Conservation (phyloP, 2,113 vertebrate genomes). For the Hiodon tergisus region DNA sequence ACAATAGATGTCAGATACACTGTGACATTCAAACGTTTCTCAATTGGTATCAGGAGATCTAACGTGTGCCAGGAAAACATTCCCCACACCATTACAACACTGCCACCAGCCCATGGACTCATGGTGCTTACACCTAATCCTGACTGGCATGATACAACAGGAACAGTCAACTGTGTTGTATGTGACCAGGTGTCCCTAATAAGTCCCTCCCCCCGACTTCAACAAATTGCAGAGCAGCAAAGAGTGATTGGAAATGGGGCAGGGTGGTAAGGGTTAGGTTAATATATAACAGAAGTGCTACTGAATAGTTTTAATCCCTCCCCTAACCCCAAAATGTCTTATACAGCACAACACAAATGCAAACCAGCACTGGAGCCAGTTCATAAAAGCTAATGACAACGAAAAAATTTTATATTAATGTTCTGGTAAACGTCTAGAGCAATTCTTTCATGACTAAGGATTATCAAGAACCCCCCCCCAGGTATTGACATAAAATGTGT, state of each 20-base stretch:
- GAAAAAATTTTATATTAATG: slow-evolving; percentile 23
- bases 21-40: no score
- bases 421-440: slow-evolving; percentile 22
- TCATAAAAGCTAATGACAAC: slow-evolving; percentile 35
- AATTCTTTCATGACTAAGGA: slow-evolving; percentile 20
- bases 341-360: slow-evolving; percentile 13
- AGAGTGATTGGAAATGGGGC: background rate
- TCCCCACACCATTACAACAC: no score
- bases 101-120: no score
- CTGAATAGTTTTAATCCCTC: slow-evolving; percentile 21
- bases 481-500: background rate
- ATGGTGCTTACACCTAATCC: no score
- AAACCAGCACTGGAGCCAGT: slow-evolving; percentile 22
- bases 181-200: slow-evolving; percentile 11
- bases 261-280: slow-evolving; percentile 14
- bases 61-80: no score
- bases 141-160: no score
- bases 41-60: no score
- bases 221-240: slow-evolving; percentile 16
- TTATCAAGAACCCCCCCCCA: background rate
- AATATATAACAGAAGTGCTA: slow-evolving; percentile 45
- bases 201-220: background rate
- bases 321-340: no score
- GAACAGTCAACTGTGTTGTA: background rate
- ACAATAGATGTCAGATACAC: no score